phyloP scores from a whole-genome alignment of 1,140 invertebrate species.

The Ectropis grisescens region DNA sequence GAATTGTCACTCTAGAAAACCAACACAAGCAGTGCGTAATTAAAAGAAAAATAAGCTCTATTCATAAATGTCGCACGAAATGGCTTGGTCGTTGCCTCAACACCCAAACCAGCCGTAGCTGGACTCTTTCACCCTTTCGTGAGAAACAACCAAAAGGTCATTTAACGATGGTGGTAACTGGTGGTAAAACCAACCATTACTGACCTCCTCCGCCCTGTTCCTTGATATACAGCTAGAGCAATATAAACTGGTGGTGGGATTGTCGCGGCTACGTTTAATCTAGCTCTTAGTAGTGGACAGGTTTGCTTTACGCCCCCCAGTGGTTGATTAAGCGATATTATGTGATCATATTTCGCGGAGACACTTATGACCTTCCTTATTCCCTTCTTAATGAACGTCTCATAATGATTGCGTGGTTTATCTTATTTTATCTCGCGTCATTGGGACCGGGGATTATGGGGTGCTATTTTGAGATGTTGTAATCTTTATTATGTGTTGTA shows the following conservation, averaged over 20 bases:
- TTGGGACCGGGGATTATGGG: too few species aligned
- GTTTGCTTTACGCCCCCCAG: slow-evolving; percentile 46
- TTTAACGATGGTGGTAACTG: slow-evolving; percentile 23
- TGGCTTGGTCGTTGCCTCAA: slow-evolving; percentile 38
- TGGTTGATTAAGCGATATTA: slow-evolving; percentile 57
- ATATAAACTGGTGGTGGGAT: too few species aligned
- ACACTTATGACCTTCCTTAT: slow-evolving; percentile 48
- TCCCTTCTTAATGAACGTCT: slow-evolving; percentile 36
- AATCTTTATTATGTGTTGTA: too few species aligned
- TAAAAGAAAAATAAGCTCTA: slow-evolving; percentile 67
- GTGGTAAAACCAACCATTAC: too few species aligned
- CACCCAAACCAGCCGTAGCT: slow-evolving; percentile 20
- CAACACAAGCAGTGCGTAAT: slow-evolving; percentile 50
- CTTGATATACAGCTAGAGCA: too few species aligned
- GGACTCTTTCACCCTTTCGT: slow-evolving; percentile 18
- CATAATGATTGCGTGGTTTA: slow-evolving; percentile 33
- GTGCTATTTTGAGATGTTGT: too few species aligned
- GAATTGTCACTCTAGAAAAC: too few species aligned
- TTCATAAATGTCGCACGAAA: slow-evolving; percentile 61
- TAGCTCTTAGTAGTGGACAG: slow-evolving; percentile 48
- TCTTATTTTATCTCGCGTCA: too few species aligned
- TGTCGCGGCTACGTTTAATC: too few species aligned
- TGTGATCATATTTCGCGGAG: slow-evolving; percentile 41
- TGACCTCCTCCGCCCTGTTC: too few species aligned
- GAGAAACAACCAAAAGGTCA: slow-evolving; percentile 16